Evolutionary conservation across 2,888 invertebrate species (phyloP).

Genomic region (Phytoseiulus persimilis): DNA sequence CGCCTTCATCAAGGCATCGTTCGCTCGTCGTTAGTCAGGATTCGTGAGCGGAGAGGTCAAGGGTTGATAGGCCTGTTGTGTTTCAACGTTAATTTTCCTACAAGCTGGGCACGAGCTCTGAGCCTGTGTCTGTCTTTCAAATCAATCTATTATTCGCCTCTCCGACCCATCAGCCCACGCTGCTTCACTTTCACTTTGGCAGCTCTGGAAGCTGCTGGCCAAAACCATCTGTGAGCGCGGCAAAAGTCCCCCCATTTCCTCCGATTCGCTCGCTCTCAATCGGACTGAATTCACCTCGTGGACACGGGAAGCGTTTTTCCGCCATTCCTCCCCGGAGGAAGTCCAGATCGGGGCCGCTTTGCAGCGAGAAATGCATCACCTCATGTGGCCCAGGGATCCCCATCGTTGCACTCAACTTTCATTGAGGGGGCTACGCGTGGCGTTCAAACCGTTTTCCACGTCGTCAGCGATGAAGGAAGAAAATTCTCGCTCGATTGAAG

Average conservation of each 20-base stretch:
- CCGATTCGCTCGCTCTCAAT: too few species aligned
- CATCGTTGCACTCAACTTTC: too few species aligned
- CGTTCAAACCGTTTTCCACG: too few species aligned
- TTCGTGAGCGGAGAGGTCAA: neutral
- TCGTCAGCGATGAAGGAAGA: too few species aligned
- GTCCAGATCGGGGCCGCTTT: too few species aligned
- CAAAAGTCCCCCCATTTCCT: neutral
- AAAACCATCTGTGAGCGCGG: neutral
- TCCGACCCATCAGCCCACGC: neutral
- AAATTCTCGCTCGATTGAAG: too few species aligned
- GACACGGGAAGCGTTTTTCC: too few species aligned
- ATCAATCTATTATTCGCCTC: neutral
- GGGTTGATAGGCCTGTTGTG: neutral
- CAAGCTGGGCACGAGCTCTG: neutral
- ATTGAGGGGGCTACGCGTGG: too few species aligned
- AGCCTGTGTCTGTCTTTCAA: neutral
- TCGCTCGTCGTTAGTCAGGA: neutral
- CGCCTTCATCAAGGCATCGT: neutral
- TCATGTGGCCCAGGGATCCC: too few species aligned
- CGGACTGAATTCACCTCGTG: too few species aligned
- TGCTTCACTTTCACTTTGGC: neutral
- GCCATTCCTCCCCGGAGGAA: too few species aligned
- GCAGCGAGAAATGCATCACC: too few species aligned
- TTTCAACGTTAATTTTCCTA: neutral
- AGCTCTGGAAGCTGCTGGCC: neutral